Conservation (phyloP, 2,888 invertebrate species). For the Brenthis ino region DNA sequence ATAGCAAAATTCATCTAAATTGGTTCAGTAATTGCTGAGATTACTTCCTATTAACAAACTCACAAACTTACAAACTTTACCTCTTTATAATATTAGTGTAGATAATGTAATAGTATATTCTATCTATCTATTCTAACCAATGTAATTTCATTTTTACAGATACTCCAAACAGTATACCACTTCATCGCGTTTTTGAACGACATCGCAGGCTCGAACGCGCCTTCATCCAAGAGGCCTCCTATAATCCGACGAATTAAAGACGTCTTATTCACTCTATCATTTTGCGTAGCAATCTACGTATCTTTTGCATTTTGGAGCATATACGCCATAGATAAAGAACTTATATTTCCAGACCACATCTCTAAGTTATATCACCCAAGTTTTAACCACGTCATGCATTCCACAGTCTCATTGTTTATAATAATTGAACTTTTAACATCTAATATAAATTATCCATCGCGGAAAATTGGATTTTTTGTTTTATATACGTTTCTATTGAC, state of each 20-base stretch:
- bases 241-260: constrained; percentile 86
- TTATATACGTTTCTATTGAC: constrained; percentile 81
- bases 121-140: too few relatives aligned
- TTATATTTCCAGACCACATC: constrained; percentile 91
- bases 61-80: too few relatives aligned
- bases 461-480: constrained; percentile 83
- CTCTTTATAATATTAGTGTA: too few relatives aligned
- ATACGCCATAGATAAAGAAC: constrained; percentile 90
- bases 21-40: too few relatives aligned
- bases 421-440: constrained; percentile 87
- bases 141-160: constrained; percentile 73
- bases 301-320: constrained; percentile 93
- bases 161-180: constrained; percentile 89
- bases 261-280: constrained; percentile 85
- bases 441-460: constrained; percentile 87
- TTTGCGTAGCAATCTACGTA: constrained; percentile 90
- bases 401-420: constrained; percentile 89
- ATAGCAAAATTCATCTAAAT: too few relatives aligned
- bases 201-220: constrained; percentile 86
- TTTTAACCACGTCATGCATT: constrained; percentile 95
- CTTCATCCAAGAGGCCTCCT: constrained; percentile 81
- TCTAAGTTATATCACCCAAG: constrained; percentile 89
- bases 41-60: too few relatives aligned
- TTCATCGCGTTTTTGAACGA: constrained; percentile 88
- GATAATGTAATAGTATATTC: too few relatives aligned